Evolutionary conservation across 1,140 invertebrate genomes (phyloP).

Genomic region (Pachyrhynchus sulphureomaculatus): DNA sequence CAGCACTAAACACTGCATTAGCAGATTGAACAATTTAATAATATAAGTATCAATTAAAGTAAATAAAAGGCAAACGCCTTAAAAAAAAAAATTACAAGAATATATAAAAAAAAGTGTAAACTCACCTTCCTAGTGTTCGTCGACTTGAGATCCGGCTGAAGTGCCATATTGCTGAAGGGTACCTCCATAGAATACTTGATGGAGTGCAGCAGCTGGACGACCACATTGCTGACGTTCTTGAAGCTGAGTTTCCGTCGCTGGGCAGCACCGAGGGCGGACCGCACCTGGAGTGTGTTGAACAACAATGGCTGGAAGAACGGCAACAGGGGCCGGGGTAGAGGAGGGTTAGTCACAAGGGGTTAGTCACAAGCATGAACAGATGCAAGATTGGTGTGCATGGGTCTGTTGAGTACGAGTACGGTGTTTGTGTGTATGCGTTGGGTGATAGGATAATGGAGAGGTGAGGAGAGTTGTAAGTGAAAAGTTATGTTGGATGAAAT

Average conservation of each 20-base stretch:
- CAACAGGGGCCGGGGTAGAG: constrained; percentile 41
- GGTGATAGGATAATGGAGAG: neutral
- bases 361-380: constrained; percentile 25
- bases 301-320: constrained; percentile 62
- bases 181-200: constrained; percentile 92
- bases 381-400: neutral
- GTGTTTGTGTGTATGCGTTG: constrained; percentile 9
- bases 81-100: too few species aligned
- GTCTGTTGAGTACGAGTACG: constrained; percentile 33
- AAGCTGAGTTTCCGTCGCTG: constrained; percentile 82
- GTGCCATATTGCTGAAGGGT: constrained; percentile 87
- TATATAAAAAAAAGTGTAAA: constrained; percentile 14
- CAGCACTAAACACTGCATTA: too few species aligned
- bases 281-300: constrained; percentile 71
- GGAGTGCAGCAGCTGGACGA: constrained; percentile 85
- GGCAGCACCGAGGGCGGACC: constrained; percentile 63
- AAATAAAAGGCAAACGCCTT: too few species aligned
- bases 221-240: constrained; percentile 89
- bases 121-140: constrained; percentile 65
- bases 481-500: neutral
- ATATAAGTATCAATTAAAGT: too few species aligned
- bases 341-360: constrained; percentile 49
- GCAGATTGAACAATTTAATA: too few species aligned
- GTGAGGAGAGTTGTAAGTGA: neutral
- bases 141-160: constrained; percentile 63